phyloP scores from a whole-genome alignment of 2,113 vertebrate species.

The Peromyscus leucopus region DNA sequence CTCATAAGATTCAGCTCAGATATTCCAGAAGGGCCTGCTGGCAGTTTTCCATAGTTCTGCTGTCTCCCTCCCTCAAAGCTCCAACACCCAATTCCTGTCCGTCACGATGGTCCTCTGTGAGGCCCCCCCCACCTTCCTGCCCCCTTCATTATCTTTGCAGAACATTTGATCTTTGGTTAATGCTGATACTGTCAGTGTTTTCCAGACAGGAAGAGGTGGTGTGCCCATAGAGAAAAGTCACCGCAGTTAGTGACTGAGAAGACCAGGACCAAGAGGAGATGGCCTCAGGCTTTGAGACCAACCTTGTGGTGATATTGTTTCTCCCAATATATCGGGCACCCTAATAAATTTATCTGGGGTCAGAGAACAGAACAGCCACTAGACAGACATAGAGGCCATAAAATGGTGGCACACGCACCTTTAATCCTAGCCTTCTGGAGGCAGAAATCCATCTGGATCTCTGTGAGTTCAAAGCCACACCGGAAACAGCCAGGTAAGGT shows the following conservation, averaged over 20 bases:
- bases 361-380: too few relatives aligned
- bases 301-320: too few relatives aligned
- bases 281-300: not conserved
- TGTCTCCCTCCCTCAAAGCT: not conserved
- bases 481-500: too few relatives aligned
- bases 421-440: too few relatives aligned
- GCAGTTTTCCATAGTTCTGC: not conserved
- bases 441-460: too few relatives aligned
- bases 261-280: not conserved
- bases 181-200: not conserved
- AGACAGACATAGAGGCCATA: too few relatives aligned
- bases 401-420: too few relatives aligned
- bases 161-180: not conserved
- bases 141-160: not conserved
- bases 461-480: too few relatives aligned
- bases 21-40: not conserved
- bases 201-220: slow-evolving; percentile 36
- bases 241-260: not conserved
- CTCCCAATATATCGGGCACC: too few relatives aligned
- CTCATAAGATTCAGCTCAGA: not conserved
- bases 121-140: not conserved
- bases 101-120: not conserved
- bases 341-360: too few relatives aligned
- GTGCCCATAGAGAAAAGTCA: not conserved
- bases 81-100: not conserved